phyloP scores from a whole-genome alignment of 2,888 invertebrate species.

The Stenchaetothrips biformis region DNA sequence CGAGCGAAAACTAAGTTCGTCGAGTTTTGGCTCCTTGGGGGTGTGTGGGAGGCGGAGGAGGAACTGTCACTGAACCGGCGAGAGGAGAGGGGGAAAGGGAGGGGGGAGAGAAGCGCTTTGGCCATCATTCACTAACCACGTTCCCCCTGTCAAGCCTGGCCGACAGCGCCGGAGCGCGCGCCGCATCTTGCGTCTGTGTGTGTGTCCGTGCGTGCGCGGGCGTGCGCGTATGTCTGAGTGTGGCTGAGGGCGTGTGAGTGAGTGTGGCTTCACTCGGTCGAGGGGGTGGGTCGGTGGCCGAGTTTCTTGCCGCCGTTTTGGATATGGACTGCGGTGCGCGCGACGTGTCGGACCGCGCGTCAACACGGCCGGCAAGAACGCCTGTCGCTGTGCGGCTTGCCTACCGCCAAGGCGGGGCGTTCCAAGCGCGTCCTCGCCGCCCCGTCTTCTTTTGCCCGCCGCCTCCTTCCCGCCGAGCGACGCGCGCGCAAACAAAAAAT shows the following conservation, averaged over 20 bases:
- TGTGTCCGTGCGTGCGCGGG: neutral
- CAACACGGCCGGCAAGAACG: too few species aligned
- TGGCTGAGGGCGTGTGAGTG: too few species aligned
- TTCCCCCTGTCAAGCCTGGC: neutral
- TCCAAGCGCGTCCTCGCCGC: too few species aligned
- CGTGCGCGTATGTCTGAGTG: neutral
- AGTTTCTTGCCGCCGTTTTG: neutral
- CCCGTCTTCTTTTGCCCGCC: neutral
- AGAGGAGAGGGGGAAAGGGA: neutral
- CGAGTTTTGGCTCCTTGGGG: neutral
- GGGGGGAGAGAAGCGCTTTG: neutral
- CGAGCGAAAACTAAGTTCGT: neutral
- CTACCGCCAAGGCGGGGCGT: too few species aligned
- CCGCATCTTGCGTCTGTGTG: neutral
- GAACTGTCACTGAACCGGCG: neutral
- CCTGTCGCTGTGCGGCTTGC: too few species aligned
- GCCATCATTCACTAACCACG: constrained; percentile 20
- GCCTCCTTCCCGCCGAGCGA: neutral
- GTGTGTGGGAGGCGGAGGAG: neutral
- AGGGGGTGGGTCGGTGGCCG: neutral
- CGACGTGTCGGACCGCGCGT: too few species aligned
- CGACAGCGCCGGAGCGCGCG: neutral
- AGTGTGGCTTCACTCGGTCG: too few species aligned
- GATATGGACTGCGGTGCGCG: too few species aligned
- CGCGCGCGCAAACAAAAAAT: neutral